Conservation (phyloP, 2,113 vertebrate species). For the Boulengeromyrus knoepffleri region DNA sequence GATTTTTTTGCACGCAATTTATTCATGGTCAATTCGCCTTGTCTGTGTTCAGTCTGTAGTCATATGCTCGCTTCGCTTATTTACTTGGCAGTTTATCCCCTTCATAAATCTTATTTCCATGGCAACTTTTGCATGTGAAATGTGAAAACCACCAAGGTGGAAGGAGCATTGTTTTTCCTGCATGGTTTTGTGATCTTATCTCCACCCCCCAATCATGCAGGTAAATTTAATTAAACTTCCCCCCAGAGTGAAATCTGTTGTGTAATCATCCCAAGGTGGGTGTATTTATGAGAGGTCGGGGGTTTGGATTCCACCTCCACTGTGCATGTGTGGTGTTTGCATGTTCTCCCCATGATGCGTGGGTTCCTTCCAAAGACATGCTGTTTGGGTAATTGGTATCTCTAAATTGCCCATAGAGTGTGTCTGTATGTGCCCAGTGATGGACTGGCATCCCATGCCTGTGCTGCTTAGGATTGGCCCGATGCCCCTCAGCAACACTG, state of each 20-base stretch:
- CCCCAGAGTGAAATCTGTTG: constrained; percentile 56
- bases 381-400: not conserved
- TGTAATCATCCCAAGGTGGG: constrained; percentile 54
- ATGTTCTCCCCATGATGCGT: not conserved
- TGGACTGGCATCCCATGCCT: not conserved
- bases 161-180: not conserved
- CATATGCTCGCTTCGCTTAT: not conserved
- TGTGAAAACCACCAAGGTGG: not conserved
- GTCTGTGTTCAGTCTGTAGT: not conserved
- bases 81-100: not conserved
- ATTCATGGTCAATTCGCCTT: not conserved
- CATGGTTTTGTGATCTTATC: not conserved
- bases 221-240: constrained; percentile 65
- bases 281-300: constrained; percentile 47
- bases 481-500: not conserved
- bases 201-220: constrained; percentile 40
- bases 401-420: not conserved
- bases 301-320: not conserved
- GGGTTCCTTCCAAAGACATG: not conserved
- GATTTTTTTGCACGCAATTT: not conserved
- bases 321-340: not conserved
- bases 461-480: not conserved
- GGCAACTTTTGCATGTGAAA: not conserved
- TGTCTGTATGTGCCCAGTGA: not conserved
- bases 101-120: not conserved